These are phyloP conservation scores for Drosophila melanica DNA, from an alignment of 1,140 invertebrate genomes.

Conservation along the genomic window DNA sequence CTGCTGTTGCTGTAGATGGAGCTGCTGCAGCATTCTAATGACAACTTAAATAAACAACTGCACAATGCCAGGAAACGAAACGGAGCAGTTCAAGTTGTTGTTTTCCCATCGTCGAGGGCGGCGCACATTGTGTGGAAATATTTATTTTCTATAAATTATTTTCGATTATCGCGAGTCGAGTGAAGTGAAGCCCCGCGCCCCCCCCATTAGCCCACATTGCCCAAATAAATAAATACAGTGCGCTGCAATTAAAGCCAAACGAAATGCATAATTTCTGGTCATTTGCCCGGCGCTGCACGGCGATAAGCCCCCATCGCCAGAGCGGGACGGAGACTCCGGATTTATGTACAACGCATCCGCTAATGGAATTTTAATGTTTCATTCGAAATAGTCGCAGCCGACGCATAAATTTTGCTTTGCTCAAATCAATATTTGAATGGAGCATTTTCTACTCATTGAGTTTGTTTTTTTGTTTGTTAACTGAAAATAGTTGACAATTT, in stretches of 20 bases:
- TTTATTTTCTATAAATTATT: constrained; percentile 83
- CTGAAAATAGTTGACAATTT: constrained; percentile 49
- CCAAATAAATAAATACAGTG: constrained; percentile 60
- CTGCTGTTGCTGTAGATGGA: constrained; percentile 10
- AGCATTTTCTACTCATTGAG: constrained; percentile 2
- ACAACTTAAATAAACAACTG: constrained; percentile 81
- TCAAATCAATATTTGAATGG: constrained; percentile 55
- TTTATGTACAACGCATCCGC: constrained; percentile 71
- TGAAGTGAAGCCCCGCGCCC: constrained; percentile 9
- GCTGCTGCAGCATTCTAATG: constrained; percentile 73
- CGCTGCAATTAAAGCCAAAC: constrained; percentile 75
- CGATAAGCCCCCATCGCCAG: constrained; percentile 10
- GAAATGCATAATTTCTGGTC: constrained; percentile 77
- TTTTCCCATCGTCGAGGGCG: constrained; percentile 66
- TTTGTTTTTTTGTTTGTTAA: constrained; percentile 34
- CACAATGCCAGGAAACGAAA: constrained; percentile 44
- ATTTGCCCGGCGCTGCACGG: constrained; percentile 44
- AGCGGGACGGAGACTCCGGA: constrained; percentile 9
- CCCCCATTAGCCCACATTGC: no score
- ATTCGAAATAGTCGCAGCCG: constrained; percentile 63
- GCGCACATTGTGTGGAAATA: constrained; percentile 69
- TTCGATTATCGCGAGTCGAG: constrained; percentile 64
- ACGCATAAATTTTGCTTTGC: constrained; percentile 61
- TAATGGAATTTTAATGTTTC: constrained; percentile 83
- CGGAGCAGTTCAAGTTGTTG: constrained; percentile 5